phyloP scores from a whole-genome alignment of 2,797 vertebrate species.

The Enteromius paludinosus region DNA sequence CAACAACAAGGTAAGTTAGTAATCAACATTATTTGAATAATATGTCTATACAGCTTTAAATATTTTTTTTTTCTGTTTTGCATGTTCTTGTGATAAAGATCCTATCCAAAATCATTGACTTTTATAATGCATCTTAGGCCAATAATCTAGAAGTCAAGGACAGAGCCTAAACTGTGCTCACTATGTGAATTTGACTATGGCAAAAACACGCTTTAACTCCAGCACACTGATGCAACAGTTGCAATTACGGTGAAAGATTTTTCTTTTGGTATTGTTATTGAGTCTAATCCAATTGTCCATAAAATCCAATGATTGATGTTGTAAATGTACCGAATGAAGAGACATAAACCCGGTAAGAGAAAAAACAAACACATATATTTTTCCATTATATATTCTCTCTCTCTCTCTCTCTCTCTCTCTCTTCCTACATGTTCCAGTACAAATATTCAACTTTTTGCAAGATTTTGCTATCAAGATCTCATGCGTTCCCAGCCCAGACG shows the following conservation, averaged over 20 bases:
- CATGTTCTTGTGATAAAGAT: not conserved
- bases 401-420: not conserved
- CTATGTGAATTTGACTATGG: not conserved
- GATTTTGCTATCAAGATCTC: slow-evolving; percentile 48
- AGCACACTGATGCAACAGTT: slow-evolving; percentile 43
- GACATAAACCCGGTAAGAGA: not conserved
- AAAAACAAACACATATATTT: not conserved
- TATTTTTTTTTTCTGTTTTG: not conserved
- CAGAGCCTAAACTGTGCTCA: not conserved
- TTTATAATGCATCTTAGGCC: not conserved
- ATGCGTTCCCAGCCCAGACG: slow-evolving; percentile 50
- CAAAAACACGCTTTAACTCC: not conserved
- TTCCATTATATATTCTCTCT: slow-evolving; percentile 10
- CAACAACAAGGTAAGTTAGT: not conserved
- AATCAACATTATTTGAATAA: not conserved
- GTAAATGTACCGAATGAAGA: slow-evolving; percentile 10
- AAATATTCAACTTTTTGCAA: slow-evolving; percentile 22
- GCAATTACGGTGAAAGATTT: not conserved
- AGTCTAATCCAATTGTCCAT: not conserved
- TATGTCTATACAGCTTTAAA: not conserved
- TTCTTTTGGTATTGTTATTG: not conserved
- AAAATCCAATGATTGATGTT: not conserved
- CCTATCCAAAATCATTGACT: not conserved
- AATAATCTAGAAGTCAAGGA: not conserved
- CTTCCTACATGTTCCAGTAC: not conserved